phyloP scores from a whole-genome alignment of 2,797 vertebrate genomes.

The Chromobotia macracanthus region DNA sequence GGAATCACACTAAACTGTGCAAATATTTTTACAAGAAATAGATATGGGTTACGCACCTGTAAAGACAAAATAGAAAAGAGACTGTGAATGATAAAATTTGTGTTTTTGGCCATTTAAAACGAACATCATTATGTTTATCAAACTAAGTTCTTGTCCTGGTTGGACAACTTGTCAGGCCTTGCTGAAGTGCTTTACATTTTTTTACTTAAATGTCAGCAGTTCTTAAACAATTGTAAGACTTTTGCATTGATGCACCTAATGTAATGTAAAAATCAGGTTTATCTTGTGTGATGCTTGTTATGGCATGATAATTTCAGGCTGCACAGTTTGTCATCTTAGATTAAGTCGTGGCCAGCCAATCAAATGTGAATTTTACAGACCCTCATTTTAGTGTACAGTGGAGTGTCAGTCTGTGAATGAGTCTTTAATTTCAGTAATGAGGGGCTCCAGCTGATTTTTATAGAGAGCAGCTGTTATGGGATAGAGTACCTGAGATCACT shows the following conservation, averaged over 20 bases:
- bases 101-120: background rate
- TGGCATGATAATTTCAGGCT: too few species aligned
- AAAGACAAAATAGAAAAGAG: background rate
- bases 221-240: background rate
- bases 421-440: too few species aligned
- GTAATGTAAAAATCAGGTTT: too few species aligned
- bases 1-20: background rate
- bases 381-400: too few species aligned
- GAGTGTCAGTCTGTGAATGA: background rate
- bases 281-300: too few species aligned
- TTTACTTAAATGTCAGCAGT: background rate
- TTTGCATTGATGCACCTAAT: too few species aligned
- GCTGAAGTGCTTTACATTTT: background rate
- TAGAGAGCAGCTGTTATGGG: background rate
- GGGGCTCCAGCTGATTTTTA: background rate
- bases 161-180: background rate
- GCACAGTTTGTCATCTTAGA: too few species aligned
- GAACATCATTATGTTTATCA: too few species aligned
- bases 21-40: background rate
- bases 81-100: background rate
- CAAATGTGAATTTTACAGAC: too few species aligned
- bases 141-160: too few species aligned
- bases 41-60: background rate
- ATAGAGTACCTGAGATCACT: background rate
- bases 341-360: too few species aligned